Percentiles rank a stretch among this genome's conserved stretches.
Evolutionary conservation across 2,113 vertebrate species (phyloP).

Genomic region (Erinaceus europaeus): DNA sequence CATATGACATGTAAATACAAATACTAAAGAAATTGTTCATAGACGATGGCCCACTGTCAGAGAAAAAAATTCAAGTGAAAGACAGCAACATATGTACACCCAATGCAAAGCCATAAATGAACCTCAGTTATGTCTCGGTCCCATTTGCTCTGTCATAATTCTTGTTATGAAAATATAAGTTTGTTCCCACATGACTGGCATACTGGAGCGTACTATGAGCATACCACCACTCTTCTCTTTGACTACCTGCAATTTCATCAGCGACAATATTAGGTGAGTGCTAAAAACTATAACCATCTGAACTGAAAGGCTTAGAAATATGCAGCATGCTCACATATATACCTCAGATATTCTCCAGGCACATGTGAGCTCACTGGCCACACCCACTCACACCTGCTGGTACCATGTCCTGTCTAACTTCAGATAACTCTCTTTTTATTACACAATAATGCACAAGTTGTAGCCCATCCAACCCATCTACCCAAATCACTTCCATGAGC

Average conservation of each 20-base stretch:
- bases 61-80: neutral
- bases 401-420: neutral
- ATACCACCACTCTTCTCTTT: neutral
- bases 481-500: too few species aligned
- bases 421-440: neutral
- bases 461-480: too few species aligned
- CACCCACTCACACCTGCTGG: fast-evolving
- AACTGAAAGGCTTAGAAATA: neutral
- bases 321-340: neutral
- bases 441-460: neutral
- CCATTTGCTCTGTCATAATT: neutral
- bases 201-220: neutral
- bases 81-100: neutral
- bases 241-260: neutral
- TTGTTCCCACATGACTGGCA: neutral
- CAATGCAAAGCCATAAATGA: neutral
- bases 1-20: neutral
- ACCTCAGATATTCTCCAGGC: neutral
- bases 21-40: neutral
- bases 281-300: neutral
- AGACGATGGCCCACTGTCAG: neutral
- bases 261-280: neutral
- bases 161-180: neutral
- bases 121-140: fast-evolving
- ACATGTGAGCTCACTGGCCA: neutral